A percentile compares a stretch with the other conserved stretches of the same genome.
These are phyloP conservation scores for Clinocottus analis DNA, from an alignment of 2,113 vertebrate species.

Conservation along the genomic window DNA sequence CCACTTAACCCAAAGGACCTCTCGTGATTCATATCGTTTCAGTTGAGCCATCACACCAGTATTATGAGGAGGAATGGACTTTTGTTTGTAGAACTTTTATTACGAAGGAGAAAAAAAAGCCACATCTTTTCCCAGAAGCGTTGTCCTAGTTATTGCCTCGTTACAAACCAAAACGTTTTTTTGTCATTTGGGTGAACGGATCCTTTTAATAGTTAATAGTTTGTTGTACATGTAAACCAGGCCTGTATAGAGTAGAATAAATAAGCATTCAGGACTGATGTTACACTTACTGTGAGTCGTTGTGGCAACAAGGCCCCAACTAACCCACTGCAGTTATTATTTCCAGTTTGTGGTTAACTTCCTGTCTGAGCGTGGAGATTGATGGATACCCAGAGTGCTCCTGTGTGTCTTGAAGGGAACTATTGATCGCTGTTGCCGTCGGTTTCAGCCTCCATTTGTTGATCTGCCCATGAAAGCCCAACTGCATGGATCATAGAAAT, in stretches of 20 bases:
- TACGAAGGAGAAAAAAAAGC: background rate
- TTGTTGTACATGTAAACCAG: background rate
- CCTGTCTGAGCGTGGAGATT: slow-evolving; percentile 72
- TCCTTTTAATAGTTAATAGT: background rate
- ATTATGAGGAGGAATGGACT: background rate
- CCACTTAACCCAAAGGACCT: background rate
- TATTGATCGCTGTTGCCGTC: slow-evolving; percentile 82
- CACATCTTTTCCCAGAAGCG: background rate
- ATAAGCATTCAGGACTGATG: slow-evolving; percentile 7
- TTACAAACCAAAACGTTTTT: background rate
- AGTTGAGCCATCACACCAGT: background rate
- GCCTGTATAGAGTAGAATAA: background rate
- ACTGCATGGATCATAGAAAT: slow-evolving; percentile 73
- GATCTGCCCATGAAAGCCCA: slow-evolving; percentile 72
- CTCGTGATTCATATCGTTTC: background rate
- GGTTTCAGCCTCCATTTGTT: slow-evolving; percentile 82
- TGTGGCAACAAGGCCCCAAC: slow-evolving; percentile 45
- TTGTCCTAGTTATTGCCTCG: background rate
- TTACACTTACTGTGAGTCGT: slow-evolving; percentile 7
- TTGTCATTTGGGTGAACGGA: background rate
- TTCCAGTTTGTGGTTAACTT: slow-evolving; percentile 71
- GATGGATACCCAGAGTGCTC: slow-evolving; percentile 80
- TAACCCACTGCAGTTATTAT: slow-evolving; percentile 63
- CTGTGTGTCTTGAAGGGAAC: slow-evolving; percentile 79
- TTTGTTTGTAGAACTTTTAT: background rate